Conservation (phyloP, 2,888 invertebrate genomes). For the Sycophila texana region DNA sequence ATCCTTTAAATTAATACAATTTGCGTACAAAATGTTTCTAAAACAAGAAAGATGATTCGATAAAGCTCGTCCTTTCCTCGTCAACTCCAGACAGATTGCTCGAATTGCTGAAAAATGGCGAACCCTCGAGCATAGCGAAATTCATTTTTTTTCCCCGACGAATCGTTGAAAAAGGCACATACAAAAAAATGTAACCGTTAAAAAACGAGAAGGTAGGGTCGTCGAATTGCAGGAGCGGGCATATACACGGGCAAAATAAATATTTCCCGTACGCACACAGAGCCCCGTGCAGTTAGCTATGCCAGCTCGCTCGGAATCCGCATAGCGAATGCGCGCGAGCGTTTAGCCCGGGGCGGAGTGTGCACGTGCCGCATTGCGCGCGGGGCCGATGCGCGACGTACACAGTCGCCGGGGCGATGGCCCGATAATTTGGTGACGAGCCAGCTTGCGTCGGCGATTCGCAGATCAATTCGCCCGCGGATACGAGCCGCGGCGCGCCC, state of each 20-base stretch:
- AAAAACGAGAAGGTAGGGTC: no score
- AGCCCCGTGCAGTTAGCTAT: neutral
- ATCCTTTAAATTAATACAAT: no score
- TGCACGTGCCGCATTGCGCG: constrained; percentile 39
- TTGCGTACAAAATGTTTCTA: no score
- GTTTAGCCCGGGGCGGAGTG: neutral
- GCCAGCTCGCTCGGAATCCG: neutral
- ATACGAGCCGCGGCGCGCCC: neutral
- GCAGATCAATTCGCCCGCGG: constrained; percentile 26
- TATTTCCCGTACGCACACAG: neutral
- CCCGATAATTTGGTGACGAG: constrained; percentile 52
- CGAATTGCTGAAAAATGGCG: no score
- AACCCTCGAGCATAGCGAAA: no score
- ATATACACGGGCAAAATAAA: constrained; percentile 6
- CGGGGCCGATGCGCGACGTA: constrained; percentile 27
- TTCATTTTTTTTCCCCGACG: no score
- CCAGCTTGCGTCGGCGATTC: constrained; percentile 45
- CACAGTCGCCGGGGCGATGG: constrained; percentile 35
- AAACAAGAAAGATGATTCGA: no score
- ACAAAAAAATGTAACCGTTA: no score
- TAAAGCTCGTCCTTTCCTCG: no score
- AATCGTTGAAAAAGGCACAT: no score
- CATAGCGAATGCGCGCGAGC: neutral
- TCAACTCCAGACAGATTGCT: no score
- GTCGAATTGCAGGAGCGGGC: neutral